Conservation (phyloP, 2,113 vertebrate species). For the Fregetta grallaria region DNA sequence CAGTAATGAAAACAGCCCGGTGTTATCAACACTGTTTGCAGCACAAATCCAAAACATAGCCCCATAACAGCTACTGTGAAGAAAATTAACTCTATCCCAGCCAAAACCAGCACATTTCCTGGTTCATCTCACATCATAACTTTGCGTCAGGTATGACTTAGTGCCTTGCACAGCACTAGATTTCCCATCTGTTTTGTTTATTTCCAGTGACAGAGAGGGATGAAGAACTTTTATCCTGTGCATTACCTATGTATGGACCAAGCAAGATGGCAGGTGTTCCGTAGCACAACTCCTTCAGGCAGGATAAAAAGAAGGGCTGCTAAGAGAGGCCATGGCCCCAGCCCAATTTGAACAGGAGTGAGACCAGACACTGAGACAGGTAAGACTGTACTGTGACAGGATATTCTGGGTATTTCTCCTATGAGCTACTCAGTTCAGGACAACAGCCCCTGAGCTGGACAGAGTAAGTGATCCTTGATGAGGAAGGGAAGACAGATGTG, state of each 20-base stretch:
- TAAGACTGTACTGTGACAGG: neutral
- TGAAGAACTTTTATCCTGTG: neutral
- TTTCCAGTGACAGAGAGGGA: neutral
- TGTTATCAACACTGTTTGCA: too few species aligned
- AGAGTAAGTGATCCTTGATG: neutral
- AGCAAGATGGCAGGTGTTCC: neutral
- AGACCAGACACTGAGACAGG: neutral
- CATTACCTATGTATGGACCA: neutral
- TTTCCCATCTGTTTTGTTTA: neutral
- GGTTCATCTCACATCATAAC: neutral
- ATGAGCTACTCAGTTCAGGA: neutral
- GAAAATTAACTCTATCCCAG: too few species aligned
- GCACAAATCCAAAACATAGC: too few species aligned
- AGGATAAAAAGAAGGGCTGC: neutral
- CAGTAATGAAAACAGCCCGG: too few species aligned
- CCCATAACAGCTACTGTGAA: too few species aligned
- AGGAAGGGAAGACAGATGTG: neutral
- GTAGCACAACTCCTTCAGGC: neutral
- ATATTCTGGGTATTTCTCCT: neutral
- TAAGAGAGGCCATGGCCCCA: neutral
- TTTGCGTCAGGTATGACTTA: neutral
- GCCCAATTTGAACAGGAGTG: accelerated
- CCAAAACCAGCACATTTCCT: neutral
- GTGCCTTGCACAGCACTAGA: neutral
- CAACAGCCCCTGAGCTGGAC: neutral